A percentile compares a stretch with the other conserved stretches of the same genome.
These are phyloP conservation scores for Oxytorus armatus DNA, from an alignment of 2,888 invertebrate species.

Conservation along the genomic window DNA sequence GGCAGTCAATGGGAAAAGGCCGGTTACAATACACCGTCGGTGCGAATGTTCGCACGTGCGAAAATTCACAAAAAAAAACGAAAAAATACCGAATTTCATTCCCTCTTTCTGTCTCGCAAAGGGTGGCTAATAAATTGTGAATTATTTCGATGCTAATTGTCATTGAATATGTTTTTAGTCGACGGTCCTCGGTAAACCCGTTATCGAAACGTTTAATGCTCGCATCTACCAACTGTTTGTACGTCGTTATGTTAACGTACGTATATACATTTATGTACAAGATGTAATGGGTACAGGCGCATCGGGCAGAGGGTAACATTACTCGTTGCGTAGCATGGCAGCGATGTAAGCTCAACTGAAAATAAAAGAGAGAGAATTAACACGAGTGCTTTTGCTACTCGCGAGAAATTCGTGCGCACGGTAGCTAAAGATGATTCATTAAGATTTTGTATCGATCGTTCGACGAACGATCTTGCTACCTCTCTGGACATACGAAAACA, in stretches of 20 bases:
- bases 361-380: constrained; percentile 35
- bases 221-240: constrained; percentile 20
- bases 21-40: too few species aligned
- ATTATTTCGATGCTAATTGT: constrained; percentile 14
- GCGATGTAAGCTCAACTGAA: constrained; percentile 32
- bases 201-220: constrained; percentile 17
- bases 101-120: neutral
- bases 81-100: neutral
- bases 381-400: constrained; percentile 45
- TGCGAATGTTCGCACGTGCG: too few species aligned
- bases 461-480: constrained; percentile 49
- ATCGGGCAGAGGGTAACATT: constrained; percentile 50
- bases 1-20: too few species aligned
- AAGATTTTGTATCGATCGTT: constrained; percentile 42
- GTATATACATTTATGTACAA: constrained; percentile 26
- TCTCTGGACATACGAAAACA: constrained; percentile 2
- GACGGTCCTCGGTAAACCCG: neutral
- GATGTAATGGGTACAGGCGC: constrained; percentile 57
- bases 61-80: too few species aligned
- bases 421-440: constrained; percentile 44
- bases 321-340: constrained; percentile 60
- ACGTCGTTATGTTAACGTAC: constrained; percentile 39
- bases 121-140: neutral
- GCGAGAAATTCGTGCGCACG: constrained; percentile 38
- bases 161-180: constrained; percentile 5